Percentiles rank a stretch among this genome's conserved stretches.
These are phyloP conservation scores for Marronus borbonicus DNA, from an alignment of 2,888 invertebrate genomes.

Conservation along the genomic window DNA sequence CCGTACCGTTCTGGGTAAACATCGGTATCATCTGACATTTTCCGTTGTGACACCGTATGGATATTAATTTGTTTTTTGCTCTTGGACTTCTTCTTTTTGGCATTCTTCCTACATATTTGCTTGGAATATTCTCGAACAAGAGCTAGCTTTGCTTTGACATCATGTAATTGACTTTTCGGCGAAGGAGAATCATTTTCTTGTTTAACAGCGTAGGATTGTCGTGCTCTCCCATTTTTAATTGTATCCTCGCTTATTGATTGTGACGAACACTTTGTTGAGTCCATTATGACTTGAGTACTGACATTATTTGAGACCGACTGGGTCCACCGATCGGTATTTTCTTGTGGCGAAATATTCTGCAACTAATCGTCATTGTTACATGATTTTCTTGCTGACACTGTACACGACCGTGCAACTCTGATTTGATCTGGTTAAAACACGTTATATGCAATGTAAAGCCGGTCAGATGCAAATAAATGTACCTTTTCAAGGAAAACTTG, in stretches of 20 bases:
- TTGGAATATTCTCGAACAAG: slow-evolving; percentile 40
- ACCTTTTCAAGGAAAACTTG: too few relatives aligned
- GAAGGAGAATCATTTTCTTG: slow-evolving; percentile 9
- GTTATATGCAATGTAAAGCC: too few relatives aligned
- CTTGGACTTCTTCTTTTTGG: slow-evolving; percentile 48
- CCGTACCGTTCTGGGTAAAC: slow-evolving; percentile 3
- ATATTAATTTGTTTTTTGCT: slow-evolving; percentile 45
- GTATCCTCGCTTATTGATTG: neutral
- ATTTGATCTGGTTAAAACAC: too few relatives aligned
- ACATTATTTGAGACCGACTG: slow-evolving; percentile 9
- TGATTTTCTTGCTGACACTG: neutral
- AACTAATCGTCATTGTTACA: slow-evolving; percentile 5
- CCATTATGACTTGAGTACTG: slow-evolving; percentile 27
- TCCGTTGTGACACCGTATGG: slow-evolving; percentile 40
- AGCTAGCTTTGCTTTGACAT: slow-evolving; percentile 46
- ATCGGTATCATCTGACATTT: slow-evolving; percentile 33
- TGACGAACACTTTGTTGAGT: slow-evolving; percentile 22
- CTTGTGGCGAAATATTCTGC: slow-evolving; percentile 18
- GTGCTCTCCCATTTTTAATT: neutral
- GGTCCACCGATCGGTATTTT: slow-evolving; percentile 18
- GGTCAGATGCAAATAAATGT: too few relatives aligned
- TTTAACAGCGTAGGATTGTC: neutral
- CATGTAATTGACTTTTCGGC: slow-evolving; percentile 26
- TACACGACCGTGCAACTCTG: too few relatives aligned
- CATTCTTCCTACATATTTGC: slow-evolving; percentile 31